Conservation (phyloP, 2,113 vertebrate species). For the Chaetodon auriga region DNA sequence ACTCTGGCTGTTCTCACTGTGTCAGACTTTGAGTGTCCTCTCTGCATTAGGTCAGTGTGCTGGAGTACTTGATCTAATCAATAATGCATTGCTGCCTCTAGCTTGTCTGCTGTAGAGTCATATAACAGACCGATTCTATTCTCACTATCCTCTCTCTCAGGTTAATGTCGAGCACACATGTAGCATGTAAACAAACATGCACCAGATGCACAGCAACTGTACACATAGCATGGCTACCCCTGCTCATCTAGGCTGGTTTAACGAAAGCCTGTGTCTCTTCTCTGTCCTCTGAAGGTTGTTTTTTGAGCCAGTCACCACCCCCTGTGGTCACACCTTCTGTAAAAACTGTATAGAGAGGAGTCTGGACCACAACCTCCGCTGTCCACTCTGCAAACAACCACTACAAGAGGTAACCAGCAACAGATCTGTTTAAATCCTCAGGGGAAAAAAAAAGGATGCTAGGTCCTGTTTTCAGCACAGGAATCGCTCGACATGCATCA, state of each 20-base stretch:
- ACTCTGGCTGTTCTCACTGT: conserved; percentile 80
- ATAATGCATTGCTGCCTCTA: conserved; percentile 13
- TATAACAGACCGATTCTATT: conserved; percentile 1
- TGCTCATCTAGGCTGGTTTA: not conserved
- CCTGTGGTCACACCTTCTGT: conserved; percentile 94
- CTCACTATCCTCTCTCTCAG: not conserved
- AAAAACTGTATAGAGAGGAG: conserved; percentile 92
- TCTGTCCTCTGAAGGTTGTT: conserved; percentile 84
- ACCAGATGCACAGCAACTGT: not conserved
- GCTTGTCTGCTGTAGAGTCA: conserved; percentile 6
- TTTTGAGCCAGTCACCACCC: conserved; percentile 90
- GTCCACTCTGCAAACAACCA: conserved; percentile 95
- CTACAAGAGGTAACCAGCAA: conserved; percentile 86
- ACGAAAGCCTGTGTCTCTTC: not conserved
- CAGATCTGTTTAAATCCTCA: not conserved
- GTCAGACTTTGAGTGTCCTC: conserved; percentile 92
- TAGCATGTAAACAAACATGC: not conserved
- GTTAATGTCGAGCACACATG: conserved; percentile 19
- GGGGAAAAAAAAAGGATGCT: not conserved
- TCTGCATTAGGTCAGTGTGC: conserved; percentile 89
- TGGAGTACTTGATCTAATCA: conserved; percentile 20
- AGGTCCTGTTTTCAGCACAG: not conserved
- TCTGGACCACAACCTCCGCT: conserved; percentile 91
- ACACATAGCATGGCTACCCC: not conserved
- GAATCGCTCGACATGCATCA: not conserved